Evolutionary conservation across 2,888 invertebrate species (phyloP), one percentile per base, ranked within the genome.

Genomic region (Mechanitis mazaeus): DNA sequence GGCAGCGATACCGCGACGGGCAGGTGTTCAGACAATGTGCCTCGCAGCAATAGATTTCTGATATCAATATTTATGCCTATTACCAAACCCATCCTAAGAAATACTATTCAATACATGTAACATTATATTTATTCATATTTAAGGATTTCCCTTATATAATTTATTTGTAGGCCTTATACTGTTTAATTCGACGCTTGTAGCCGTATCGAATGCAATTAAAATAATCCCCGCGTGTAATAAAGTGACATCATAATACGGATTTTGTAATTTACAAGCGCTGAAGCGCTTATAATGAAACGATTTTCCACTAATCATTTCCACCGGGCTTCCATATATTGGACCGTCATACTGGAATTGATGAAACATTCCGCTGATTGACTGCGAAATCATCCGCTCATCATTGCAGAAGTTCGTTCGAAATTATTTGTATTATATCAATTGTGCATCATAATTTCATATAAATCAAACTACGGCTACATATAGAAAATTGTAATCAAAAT

Each of bases 21-120:
- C 87, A 88, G 87, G 87, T 87, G 88, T 83, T 83, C 87, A 83
- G 84, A 84, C 86, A 85, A 85, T 85, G 85, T 79, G 83, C 80
- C 87, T 81, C 77, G 71, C 73, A 77, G 81, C 85, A 79, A 84
- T 85, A 85, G 80, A 86, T 87, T 83, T 75, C 83, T 82, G 85
- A 84, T 87, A 86, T 80, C 80, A 78, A 85, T 86, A 85, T 87
- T 87, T 87, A 87, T 85, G 83, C 82, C 85, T 81, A 85, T 87
- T 85, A 85, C 85, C 81, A 75, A 76, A 76, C 79, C 80, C 78
- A 80, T 80, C 77, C 72, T 70, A 77, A 76, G 80, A 84, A 81
- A 84, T 81, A 80, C 77, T 79, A 80, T 79, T 50, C 47, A 20
- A 31, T 31, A 31, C 6, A 50, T 9, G 5, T 31, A 31, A 50